Evolutionary conservation across 2,888 invertebrate genomes (phyloP).

Genomic region (Hypomecis punctinalis): DNA sequence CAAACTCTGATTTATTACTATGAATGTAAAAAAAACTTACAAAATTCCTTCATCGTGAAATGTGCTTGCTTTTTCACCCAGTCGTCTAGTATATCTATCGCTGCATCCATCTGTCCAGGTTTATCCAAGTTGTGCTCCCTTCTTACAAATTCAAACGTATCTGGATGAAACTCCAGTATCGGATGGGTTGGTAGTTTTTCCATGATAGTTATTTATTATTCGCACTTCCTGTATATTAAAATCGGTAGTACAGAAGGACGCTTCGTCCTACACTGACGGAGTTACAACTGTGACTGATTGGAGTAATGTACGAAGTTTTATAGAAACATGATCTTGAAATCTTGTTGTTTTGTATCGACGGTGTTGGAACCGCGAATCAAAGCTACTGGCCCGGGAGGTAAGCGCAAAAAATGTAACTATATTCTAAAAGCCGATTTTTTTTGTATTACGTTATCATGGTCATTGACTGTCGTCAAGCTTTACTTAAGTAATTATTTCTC

Average conservation of each 20-base stretch:
- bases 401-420: too few species aligned
- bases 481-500: too few species aligned
- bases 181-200: conserved; percentile 20
- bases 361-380: too few species aligned
- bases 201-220: conserved; percentile 10
- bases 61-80: conserved; percentile 62
- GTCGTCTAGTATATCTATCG: conserved; percentile 51
- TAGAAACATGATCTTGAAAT: too few species aligned
- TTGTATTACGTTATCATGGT: too few species aligned
- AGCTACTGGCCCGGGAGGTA: too few species aligned
- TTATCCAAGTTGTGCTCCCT: conserved; percentile 49
- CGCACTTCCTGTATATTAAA: neutral
- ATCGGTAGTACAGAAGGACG: neutral
- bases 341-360: too few species aligned
- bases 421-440: too few species aligned
- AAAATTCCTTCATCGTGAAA: conserved; percentile 53
- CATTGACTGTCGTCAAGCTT: too few species aligned
- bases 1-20: too few species aligned
- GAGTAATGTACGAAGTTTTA: neutral
- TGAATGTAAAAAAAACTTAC: conserved; percentile 47
- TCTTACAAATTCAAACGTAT: conserved; percentile 49
- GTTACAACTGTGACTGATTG: neutral
- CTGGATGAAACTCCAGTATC: conserved; percentile 41
- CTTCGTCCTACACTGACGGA: neutral
- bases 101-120: conserved; percentile 47